phyloP scores from a whole-genome alignment of 2,888 invertebrate genomes.

The Phalangium opilio region DNA sequence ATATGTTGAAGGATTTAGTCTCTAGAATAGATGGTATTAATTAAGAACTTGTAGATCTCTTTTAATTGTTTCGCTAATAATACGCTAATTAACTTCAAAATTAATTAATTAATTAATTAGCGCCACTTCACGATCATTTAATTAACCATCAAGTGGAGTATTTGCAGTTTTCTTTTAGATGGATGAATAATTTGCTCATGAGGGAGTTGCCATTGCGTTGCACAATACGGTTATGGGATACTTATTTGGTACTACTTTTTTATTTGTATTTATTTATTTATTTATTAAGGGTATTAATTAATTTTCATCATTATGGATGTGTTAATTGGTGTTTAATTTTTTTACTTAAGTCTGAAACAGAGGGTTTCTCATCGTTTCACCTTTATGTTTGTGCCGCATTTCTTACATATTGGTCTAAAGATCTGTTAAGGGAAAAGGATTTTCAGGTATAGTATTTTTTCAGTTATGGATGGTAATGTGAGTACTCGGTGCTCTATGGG shows the following conservation, averaged over 20 bases:
- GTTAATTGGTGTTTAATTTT: constrained; percentile 6
- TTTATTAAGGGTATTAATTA: not conserved
- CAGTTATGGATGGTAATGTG: too few relatives aligned
- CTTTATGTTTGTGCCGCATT: constrained; percentile 99
- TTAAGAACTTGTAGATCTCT: not conserved
- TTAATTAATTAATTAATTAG: constrained; percentile 31
- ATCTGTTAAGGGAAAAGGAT: constrained; percentile 75
- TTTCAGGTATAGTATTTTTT: constrained; percentile 55
- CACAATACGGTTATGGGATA: constrained; percentile 96
- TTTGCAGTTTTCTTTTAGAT: constrained; percentile 96
- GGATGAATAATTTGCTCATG: constrained; percentile 99
- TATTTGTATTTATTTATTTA: not conserved
- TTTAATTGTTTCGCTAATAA: not conserved
- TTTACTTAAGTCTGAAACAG: constrained; percentile 43
- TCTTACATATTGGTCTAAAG: constrained; percentile 78
- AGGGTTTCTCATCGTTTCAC: constrained; percentile 93
- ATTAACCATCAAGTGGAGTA: constrained; percentile 89
- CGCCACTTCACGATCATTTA: constrained; percentile 75
- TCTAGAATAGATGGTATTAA: constrained; percentile 74
- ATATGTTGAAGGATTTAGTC: constrained; percentile 85
- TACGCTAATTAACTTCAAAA: too few relatives aligned
- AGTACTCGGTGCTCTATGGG: too few relatives aligned
- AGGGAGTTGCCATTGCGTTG: constrained; percentile 91
- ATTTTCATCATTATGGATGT: not conserved
- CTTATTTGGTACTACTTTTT: constrained; percentile 59